Percentiles rank a stretch among this genome's conserved stretches.
phyloP scores from a whole-genome alignment of 2,113 vertebrate species.

The Cariama cristata region DNA sequence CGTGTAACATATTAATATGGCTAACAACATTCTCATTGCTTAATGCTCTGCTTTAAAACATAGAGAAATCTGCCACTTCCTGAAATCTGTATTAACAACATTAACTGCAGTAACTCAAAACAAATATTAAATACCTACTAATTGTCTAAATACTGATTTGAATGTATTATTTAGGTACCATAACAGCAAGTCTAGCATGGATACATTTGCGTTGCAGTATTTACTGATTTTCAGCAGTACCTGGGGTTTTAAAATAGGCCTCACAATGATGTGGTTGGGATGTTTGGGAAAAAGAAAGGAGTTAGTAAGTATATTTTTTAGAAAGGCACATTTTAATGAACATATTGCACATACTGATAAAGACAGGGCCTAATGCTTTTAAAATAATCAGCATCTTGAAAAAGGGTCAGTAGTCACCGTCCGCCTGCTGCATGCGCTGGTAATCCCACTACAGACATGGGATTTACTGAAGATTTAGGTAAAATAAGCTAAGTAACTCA shows the following conservation, averaged over 20 bases:
- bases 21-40: not conserved
- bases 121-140: not conserved
- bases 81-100: conserved; percentile 1
- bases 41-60: conserved; percentile 30
- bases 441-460: not conserved
- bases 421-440: fast-evolving
- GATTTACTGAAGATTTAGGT: not conserved
- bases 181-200: not conserved
- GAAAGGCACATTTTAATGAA: not conserved
- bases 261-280: not conserved
- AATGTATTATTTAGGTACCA: not conserved
- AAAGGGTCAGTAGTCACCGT: not conserved
- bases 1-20: not conserved
- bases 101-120: not conserved
- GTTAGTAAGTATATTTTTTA: not conserved
- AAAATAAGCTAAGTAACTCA: not conserved
- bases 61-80: not conserved
- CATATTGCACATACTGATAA: not conserved
- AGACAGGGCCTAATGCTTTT: not conserved
- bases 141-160: conserved; percentile 11
- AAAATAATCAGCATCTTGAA: not conserved
- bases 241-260: not conserved
- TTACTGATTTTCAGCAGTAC: not conserved
- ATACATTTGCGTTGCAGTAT: not conserved
- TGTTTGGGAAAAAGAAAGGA: not conserved